Percentiles rank a stretch among this genome's conserved stretches.
These are phyloP conservation scores for Drosophila saltans DNA, from an alignment of 1,140 invertebrate species.

Conservation along the genomic window DNA sequence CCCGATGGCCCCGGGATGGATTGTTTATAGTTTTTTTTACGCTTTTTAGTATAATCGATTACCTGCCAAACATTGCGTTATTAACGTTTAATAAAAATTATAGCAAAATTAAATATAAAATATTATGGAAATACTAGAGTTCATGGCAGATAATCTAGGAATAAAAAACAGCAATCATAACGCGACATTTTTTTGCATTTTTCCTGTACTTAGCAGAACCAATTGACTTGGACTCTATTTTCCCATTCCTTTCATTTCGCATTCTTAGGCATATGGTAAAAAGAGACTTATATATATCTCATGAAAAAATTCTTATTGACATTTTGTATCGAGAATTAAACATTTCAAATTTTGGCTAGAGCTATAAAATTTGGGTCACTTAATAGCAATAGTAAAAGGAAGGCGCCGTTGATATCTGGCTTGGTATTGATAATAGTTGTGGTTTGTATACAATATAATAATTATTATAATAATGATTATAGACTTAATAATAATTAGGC, in stretches of 20 bases:
- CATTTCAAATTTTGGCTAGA: conserved; percentile 1
- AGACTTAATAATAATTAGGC: conserved; percentile 65
- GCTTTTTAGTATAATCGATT: neutral
- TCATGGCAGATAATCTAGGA: neutral
- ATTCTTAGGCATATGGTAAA: conserved; percentile 1
- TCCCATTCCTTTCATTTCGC: conserved; percentile 24
- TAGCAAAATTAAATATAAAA: too few species aligned
- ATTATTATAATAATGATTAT: conserved; percentile 23
- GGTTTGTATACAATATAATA: conserved; percentile 36
- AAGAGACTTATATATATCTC: too few species aligned
- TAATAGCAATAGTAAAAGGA: conserved; percentile 55
- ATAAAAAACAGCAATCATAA: too few species aligned
- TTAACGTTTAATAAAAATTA: too few species aligned
- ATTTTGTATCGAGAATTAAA: neutral
- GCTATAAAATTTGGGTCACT: conserved; percentile 14
- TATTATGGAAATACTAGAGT: too few species aligned
- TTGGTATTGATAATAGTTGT: conserved; percentile 23
- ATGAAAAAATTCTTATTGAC: conserved; percentile 35
- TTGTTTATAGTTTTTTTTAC: too few species aligned
- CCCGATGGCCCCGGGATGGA: too few species aligned
- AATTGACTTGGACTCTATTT: neutral
- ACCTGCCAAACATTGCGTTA: too few species aligned
- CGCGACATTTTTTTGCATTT: too few species aligned
- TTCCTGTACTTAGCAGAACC: neutral
- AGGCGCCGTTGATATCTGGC: conserved; percentile 40